These are phyloP conservation scores for Chitala chitala DNA, from an alignment of 2,113 vertebrate genomes.

Conservation along the genomic window DNA sequence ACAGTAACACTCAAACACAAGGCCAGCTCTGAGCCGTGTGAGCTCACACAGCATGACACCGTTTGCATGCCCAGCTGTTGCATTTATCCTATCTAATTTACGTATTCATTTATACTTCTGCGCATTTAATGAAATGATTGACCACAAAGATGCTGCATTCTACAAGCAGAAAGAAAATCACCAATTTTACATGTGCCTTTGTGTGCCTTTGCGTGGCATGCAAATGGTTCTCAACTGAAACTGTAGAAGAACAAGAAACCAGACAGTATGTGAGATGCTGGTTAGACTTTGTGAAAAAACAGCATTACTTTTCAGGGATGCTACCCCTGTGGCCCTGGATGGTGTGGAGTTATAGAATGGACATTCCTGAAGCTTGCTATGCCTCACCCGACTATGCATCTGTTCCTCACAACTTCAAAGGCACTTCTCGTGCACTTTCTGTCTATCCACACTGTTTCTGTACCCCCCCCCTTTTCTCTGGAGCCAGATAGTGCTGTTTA, in stretches of 20 bases:
- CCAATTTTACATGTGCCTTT: background rate
- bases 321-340: slow-evolving; percentile 50
- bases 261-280: background rate
- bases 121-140: background rate
- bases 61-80: background rate
- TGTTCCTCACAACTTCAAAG: slow-evolving; percentile 20
- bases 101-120: background rate
- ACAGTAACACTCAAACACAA: background rate
- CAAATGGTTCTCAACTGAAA: background rate
- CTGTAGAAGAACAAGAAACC: background rate
- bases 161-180: background rate
- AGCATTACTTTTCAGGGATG: slow-evolving; percentile 47
- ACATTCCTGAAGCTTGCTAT: too few species aligned
- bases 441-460: slow-evolving; percentile 37
- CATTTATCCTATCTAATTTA: background rate
- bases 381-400: background rate
- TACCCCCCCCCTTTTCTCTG: slow-evolving; percentile 44
- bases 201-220: background rate
- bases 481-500: slow-evolving; percentile 34
- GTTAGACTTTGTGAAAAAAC: background rate
- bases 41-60: background rate
- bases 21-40: background rate
- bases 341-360: slow-evolving; percentile 24
- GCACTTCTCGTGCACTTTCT: slow-evolving; percentile 7
- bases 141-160: background rate